Base-by-base conservation (phyloP, 2,888 invertebrate species). In the Epistrophe grossulariae region DNA sequence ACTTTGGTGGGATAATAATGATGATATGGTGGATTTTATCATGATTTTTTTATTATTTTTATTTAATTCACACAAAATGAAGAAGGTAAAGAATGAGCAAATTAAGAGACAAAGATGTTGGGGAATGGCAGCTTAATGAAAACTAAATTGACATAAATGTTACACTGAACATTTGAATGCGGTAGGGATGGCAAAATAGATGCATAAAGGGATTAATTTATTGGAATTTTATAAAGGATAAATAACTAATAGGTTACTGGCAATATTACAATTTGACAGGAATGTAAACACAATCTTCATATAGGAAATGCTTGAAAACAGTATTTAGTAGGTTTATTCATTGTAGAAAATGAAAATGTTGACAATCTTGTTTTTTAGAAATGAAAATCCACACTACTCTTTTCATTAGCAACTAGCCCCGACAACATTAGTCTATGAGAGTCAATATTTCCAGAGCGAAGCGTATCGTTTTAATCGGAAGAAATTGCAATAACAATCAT, bases 61-160 rank as follows among this genome's bases (percentile, higher is more conserved):
- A 7, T 43, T 43, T 43, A 15, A 45, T 45, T 8, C 6, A 17
- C 17, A 66, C n/a, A 48, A 66, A 24, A 66, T 48, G 48, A 35
- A 45, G 31, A 8, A 15, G 24, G 40, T 9, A 24, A n/a, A n/a
- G 40, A 40, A 40, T 40, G 60, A 40, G 24, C 40, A 8, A 24
- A 62, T 62, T 66, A 48, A 66, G n/a, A n/a, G 48, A 48, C 15
- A 19, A 48, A 48, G 31, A 66, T 66, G 31, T 48, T 66, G 35
- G 31, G 31, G 17, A 66, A n/a, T 43, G 62, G 9, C 62, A 48
- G 48, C 2, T n/a, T 17, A 48, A 48, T 31, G 17, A 31, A 13
- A 45, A 11, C n/a, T 28, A 0, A 31, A 64, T 45, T 28, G 45
- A 48, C 17, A 28, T 45, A 19, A 48, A 66, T 66, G 17, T 11